Base-by-base conservation (phyloP, 2,113 vertebrate genomes). In the Tenrec ecaudatus region DNA sequence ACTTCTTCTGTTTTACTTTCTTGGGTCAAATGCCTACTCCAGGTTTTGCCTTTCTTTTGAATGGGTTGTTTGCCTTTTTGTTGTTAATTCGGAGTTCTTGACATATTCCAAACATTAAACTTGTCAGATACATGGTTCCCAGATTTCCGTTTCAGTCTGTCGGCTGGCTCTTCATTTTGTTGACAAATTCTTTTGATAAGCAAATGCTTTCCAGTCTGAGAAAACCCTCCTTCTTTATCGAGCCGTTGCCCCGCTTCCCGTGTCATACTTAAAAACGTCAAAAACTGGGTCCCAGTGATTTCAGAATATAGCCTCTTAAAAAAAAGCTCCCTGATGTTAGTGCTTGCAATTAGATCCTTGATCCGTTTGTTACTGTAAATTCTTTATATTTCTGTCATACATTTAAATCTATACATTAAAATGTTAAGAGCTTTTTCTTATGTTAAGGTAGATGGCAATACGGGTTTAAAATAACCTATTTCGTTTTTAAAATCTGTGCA, bases 381-480 rank as follows among this genome's bases (percentile, higher is more conserved):
- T 92, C 60, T 87, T 91, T 20, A 87, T 78, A 91, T 83, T 95
- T 89, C 17, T 78, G 43, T 85, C 8, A 66, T 71, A 78, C 6
- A 89, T 87, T 90, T 53, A 82, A n/a, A 57, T 90, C 15, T 85
- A 31, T 90, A 88, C 33, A n/a, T 88, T 83, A 47, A 80, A 93
- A 88, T 64, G 10, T 79, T 77, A 64, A 88, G 76, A 86, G 14
- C 23, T 1, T 84, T 47, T 84, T 69, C 38, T 22, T 23, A 43
- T 68, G 22, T 58, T 88, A 73, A 88, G 23, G 73, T 96, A 82
- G 95, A 57, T 53, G 89, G 5, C 94, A 92, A 96, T 98, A 69
- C 92, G 82, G 15, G 15, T 10, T 33, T 87, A 47, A 77, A 95
- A 90, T 91, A 66, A 27, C 79, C 16, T 90, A 83, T 95, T 66